phyloP scores from a whole-genome alignment of 2,113 vertebrate species.

The Burhinus bistriatus region DNA sequence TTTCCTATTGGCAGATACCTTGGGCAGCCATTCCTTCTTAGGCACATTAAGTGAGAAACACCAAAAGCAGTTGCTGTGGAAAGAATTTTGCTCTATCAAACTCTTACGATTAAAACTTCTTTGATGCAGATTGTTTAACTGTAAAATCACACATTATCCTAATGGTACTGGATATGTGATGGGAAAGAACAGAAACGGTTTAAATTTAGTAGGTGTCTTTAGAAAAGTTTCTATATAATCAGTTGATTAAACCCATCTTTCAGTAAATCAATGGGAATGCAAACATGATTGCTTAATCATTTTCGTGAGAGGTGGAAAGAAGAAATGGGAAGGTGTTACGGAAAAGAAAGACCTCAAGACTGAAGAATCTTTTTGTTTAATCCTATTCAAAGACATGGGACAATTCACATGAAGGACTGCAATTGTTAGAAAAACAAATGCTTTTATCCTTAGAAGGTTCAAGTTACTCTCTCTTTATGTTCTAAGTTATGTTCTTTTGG shows the following conservation, averaged over 20 bases:
- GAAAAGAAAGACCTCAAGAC: background rate
- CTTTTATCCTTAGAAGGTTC: background rate
- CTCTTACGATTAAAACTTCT: background rate
- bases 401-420: background rate
- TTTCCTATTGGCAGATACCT: background rate
- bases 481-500: background rate
- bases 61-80: background rate
- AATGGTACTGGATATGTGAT: background rate
- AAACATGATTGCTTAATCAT: background rate
- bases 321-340: background rate
- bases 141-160: background rate
- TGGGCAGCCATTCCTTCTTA: background rate
- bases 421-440: background rate
- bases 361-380: background rate
- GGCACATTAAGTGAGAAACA: background rate
- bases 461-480: background rate
- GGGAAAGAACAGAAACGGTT: background rate
- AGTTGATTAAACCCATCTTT: background rate
- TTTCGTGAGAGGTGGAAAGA: background rate
- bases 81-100: background rate
- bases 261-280: background rate
- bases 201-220: background rate
- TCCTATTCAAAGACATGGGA: background rate
- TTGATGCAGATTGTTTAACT: background rate
- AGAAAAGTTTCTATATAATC: background rate